Base-by-base conservation (phyloP, 1,140 invertebrate species). In the Drosophila arawakana region DNA sequence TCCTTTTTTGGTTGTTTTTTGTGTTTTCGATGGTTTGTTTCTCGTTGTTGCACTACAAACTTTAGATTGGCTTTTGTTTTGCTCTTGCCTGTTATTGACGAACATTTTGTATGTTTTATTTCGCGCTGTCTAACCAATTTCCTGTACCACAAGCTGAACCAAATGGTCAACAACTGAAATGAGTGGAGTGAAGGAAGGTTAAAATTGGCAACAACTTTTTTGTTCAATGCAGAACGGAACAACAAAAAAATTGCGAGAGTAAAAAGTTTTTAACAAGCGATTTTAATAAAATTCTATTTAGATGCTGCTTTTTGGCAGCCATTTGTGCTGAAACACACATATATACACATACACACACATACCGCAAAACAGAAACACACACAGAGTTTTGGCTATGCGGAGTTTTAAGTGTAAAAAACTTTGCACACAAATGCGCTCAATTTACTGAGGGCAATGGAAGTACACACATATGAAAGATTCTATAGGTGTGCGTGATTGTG, bases 261-360 rank as follows among this genome's bases (percentile, higher is more conserved):
- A 30, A 47, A 78, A 82, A 88, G 43, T 83, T 88, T 85, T 84
- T 89, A 89, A 89, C 83, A 88, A 88, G 84, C 84, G 84, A 89
- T 89, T 89, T 88, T 88, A 88, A 88, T 88, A 88, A 88, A 88
- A 88, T 88, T 88, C 83, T 88, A 88, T 88, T 88, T 89, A 80
- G 83, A 73, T 76, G 62, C 73, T 83, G 78, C 66, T 74, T 70
- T 74, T 74, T 74, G 66, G 50, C 58, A 43, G 58, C 50, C 76
- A 59, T 74, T 69, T 61, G 49, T 69, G 46, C 21, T 30, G 25
- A 6, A 55, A 34, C 15, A 21, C 30, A 43, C 39, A 21, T 1
- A 57, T 8, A 57, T 43, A 47, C 52, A 66, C 41, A 49, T 5
- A 47, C 1, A 60, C 46, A 57, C 1, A 57, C 7, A 55, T 15